phyloP scores from a whole-genome alignment of 2,888 invertebrate species.

The Drosophila anomelani region DNA sequence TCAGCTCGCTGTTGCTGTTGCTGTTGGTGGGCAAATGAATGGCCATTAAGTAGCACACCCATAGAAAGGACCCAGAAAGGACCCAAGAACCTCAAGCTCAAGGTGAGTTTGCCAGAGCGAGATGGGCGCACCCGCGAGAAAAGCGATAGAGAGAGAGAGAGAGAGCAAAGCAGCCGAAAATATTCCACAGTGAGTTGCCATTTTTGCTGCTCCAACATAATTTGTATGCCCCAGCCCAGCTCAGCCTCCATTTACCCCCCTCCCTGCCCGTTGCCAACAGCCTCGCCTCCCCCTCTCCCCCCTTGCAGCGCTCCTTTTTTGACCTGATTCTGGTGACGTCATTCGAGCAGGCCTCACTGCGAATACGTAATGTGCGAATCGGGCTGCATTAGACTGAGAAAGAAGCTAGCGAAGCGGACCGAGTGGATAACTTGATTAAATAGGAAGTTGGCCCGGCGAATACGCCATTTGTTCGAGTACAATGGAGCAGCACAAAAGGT shows the following conservation, averaged over 20 bases:
- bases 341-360: constrained; percentile 57
- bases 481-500: constrained; percentile 10
- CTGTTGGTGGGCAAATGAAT: constrained; percentile 43
- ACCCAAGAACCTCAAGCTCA: constrained; percentile 45
- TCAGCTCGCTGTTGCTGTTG: constrained; percentile 31
- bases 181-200: constrained; percentile 65
- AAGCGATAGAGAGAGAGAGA: background rate
- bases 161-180: constrained; percentile 26
- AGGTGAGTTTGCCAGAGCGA: constrained; percentile 40
- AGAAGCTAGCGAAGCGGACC: constrained; percentile 2
- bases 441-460: constrained; percentile 9
- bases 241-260: constrained; percentile 21
- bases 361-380: constrained; percentile 51
- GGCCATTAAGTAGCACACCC: constrained; percentile 57
- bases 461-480: constrained; percentile 17
- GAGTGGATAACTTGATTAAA: constrained; percentile 44
- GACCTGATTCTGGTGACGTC: constrained; percentile 82
- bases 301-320: constrained; percentile 29
- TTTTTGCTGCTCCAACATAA: constrained; percentile 60
- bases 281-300: background rate
- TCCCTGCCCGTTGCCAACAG: background rate
- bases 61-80: constrained; percentile 39
- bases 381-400: constrained; percentile 30
- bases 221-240: constrained; percentile 47
- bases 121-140: background rate